Conservation (phyloP, 64 coral and sea anemone genomes). For the Montipora capricornis region DNA sequence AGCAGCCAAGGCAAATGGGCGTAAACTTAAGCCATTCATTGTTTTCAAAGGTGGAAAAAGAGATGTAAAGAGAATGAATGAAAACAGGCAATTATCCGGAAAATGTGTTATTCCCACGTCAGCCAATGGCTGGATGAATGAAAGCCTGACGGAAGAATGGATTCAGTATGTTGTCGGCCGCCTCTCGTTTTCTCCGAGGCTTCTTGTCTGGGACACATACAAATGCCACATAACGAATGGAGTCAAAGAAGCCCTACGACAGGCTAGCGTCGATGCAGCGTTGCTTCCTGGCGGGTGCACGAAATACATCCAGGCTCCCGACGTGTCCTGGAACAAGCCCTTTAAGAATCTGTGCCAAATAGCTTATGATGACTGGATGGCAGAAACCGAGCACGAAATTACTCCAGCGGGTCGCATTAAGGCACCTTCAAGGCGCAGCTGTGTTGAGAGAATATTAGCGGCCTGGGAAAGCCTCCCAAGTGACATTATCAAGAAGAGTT, state of each 20-base stretch:
- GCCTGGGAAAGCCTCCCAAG: conserved; percentile 51
- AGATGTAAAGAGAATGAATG: conserved; percentile 37
- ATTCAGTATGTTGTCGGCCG: conserved; percentile 42
- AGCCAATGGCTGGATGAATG: conserved; percentile 63
- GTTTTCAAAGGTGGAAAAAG: conserved; percentile 32
- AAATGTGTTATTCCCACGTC: conserved; percentile 23
- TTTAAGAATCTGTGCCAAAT: conserved; percentile 67
- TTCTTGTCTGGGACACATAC: conserved; percentile 62
- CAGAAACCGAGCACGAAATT: conserved; percentile 60
- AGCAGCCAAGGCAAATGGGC: conserved; percentile 23
- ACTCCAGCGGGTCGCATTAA: conserved; percentile 53
- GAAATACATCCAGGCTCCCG: conserved; percentile 37
- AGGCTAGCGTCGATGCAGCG: conserved; percentile 38
- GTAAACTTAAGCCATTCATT: conserved; percentile 33
- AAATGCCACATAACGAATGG: conserved; percentile 55
- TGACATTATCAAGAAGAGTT: conserved; percentile 39
- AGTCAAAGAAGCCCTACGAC: conserved; percentile 39
- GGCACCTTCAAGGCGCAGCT: conserved; percentile 55
- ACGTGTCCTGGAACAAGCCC: conserved; percentile 45
- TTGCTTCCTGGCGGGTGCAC: conserved; percentile 45
- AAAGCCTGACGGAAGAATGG: conserved; percentile 42
- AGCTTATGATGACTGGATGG: conserved; percentile 56
- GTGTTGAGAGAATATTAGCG: conserved; percentile 52
- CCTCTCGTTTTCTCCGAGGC: conserved; percentile 27
- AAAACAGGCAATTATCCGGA: background rate